Percentiles rank a stretch among this genome's conserved stretches.
Evolutionary conservation across 2,113 vertebrate genomes (phyloP).

Genomic region (Chaetodon trifascialis): DNA sequence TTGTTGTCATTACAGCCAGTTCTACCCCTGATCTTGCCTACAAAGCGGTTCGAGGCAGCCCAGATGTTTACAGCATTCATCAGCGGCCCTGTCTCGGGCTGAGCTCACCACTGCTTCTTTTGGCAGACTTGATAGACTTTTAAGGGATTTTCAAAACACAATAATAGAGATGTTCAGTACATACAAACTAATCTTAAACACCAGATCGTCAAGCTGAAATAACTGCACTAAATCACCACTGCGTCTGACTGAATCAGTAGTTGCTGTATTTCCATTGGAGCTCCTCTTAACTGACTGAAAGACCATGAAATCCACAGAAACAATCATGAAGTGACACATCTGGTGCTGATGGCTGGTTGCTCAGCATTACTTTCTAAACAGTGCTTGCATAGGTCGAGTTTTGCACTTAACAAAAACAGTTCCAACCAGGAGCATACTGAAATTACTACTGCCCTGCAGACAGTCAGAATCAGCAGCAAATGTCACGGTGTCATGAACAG

Average conservation of each 20-base stretch:
- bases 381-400: not conserved
- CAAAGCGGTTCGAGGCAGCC: slow-evolving; percentile 4
- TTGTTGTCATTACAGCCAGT: not conserved
- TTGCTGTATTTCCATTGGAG: not conserved
- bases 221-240: no score
- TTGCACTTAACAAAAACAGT: not conserved
- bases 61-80: slow-evolving; percentile 5
- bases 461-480: not conserved
- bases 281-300: not conserved
- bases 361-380: not conserved
- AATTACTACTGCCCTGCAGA: not conserved
- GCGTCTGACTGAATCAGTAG: not conserved
- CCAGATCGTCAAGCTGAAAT: not conserved
- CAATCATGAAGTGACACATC: not conserved
- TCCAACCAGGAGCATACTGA: not conserved
- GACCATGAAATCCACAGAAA: not conserved
- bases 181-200: not conserved
- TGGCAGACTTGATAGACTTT: not conserved
- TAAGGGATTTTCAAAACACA: not conserved
- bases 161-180: no score
- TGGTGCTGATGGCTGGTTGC: not conserved
- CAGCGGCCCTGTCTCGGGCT: slow-evolving; percentile 28
- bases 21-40: slow-evolving; percentile 12
- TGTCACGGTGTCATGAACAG: not conserved
- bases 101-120: slow-evolving; percentile 24